Percentiles rank a stretch among this genome's conserved stretches.
phyloP scores from a whole-genome alignment of 2,797 vertebrate species.

The Macrochelys suwanniensis region DNA sequence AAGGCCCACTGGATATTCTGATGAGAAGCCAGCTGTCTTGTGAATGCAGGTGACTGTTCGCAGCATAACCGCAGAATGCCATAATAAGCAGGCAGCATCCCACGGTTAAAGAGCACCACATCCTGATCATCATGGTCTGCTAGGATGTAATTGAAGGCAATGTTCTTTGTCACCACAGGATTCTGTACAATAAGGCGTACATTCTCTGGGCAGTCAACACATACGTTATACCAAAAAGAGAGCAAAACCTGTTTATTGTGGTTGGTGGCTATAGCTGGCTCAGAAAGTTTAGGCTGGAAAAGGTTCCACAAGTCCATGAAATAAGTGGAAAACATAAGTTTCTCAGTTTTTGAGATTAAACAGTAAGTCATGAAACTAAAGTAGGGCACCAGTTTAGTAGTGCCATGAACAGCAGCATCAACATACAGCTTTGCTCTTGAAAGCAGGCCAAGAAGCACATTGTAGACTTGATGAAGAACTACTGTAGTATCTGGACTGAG shows the following conservation, averaged over 20 bases:
- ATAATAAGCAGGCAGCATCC: constrained; percentile 98
- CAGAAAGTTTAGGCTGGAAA: constrained; percentile 97
- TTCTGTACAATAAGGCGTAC: constrained; percentile 99
- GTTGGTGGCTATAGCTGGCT: constrained; percentile 98
- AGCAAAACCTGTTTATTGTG: constrained; percentile 99
- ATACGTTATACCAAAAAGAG: constrained; percentile 99
- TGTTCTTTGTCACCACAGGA: constrained; percentile 98
- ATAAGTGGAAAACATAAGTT: constrained; percentile 98
- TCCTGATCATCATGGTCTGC: constrained; percentile 99
- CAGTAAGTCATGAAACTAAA: constrained; percentile 99
- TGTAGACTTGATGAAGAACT: constrained; percentile 98
- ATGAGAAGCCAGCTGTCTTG: constrained; percentile 95
- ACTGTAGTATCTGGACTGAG: constrained; percentile 97
- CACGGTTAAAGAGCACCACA: constrained; percentile 98
- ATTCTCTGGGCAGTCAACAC: constrained; percentile 96
- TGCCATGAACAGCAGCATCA: constrained; percentile 96
- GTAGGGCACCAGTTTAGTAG: constrained; percentile 98
- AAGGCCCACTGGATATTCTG: constrained; percentile 99
- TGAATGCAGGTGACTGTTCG: constrained; percentile 96
- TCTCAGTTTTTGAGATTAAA: constrained; percentile 99
- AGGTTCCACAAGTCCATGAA: constrained; percentile 99
- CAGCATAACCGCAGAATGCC: constrained; percentile 98
- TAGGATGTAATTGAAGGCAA: constrained; percentile 99
- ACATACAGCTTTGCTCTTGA: constrained; percentile 97
- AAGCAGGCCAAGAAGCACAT: constrained; percentile 94